These are phyloP conservation scores for Cantharis rufa DNA, from an alignment of 2,888 invertebrate species.

Conservation along the genomic window DNA sequence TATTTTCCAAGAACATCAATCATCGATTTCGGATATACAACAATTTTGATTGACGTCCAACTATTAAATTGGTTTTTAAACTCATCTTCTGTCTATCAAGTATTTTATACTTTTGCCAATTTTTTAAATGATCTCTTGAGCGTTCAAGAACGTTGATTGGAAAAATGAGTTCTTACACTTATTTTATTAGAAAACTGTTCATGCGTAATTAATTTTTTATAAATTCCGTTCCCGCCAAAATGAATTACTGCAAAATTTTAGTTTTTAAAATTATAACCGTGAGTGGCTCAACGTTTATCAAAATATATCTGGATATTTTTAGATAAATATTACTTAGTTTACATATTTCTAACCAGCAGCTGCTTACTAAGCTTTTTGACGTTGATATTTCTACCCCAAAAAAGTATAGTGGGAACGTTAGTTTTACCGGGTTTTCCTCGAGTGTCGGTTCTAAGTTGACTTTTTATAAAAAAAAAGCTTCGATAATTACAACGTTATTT, in stretches of 20 bases:
- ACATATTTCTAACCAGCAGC: constrained; percentile 50
- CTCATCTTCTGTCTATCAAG: not conserved
- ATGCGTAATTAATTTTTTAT: not conserved
- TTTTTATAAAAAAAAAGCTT: not conserved
- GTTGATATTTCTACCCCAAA: constrained; percentile 38
- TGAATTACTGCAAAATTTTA: not conserved
- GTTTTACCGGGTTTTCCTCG: constrained; percentile 20
- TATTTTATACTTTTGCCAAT: constrained; percentile 16
- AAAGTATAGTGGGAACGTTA: constrained; percentile 32
- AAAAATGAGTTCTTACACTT: not conserved
- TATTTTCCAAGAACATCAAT: not conserved
- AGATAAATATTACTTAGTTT: constrained; percentile 53
- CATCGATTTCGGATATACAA: not conserved
- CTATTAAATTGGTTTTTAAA: not conserved
- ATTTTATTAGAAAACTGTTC: not conserved
- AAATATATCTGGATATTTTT: constrained; percentile 54
- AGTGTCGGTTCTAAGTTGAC: not conserved
- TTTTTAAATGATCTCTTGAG: constrained; percentile 14
- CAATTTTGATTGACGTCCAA: not conserved
- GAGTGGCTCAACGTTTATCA: constrained; percentile 50
- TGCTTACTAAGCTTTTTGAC: constrained; percentile 43
- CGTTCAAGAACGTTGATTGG: not conserved
- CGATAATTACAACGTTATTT: not conserved
- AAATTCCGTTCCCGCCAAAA: not conserved
- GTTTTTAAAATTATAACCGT: constrained; percentile 29